A percentile compares a stretch with the other conserved stretches of the same genome.
Conservation (phyloP, 2,888 invertebrate species). For the Amiota mariae region DNA sequence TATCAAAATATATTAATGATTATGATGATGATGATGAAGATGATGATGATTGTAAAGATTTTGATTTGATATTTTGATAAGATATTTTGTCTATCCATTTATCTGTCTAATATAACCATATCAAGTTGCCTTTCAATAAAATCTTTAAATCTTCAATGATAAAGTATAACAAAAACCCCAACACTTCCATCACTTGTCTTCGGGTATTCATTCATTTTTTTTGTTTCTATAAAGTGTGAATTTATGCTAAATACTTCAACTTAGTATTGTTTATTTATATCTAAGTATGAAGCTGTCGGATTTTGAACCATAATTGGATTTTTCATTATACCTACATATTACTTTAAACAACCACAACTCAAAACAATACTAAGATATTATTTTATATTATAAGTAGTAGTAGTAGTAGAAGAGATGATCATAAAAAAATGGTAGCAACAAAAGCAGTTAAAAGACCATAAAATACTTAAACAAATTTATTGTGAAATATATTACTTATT, state of each 20-base stretch:
- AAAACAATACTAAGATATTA: slow-evolving; percentile 33
- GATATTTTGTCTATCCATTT: too few relatives aligned
- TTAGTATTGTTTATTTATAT: not conserved
- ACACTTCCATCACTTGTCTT: not conserved
- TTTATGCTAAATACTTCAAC: slow-evolving; percentile 58
- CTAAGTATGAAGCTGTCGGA: not conserved
- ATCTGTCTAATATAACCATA: too few relatives aligned
- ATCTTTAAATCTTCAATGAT: not conserved
- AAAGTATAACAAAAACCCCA: not conserved
- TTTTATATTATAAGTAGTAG: too few relatives aligned
- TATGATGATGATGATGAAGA: too few relatives aligned
- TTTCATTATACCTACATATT: too few relatives aligned
- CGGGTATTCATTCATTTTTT: too few relatives aligned
- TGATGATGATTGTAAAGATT: too few relatives aligned
- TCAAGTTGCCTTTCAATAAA: too few relatives aligned
- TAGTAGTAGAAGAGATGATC: too few relatives aligned
- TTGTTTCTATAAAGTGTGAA: slow-evolving; percentile 53
- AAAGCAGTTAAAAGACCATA: slow-evolving; percentile 63
- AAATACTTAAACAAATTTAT: slow-evolving; percentile 65
- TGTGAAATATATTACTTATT: slow-evolving; percentile 45
- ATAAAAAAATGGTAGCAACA: slow-evolving; percentile 55
- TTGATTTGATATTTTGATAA: too few relatives aligned
- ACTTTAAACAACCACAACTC: slow-evolving; percentile 43
- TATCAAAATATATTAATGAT: too few relatives aligned
- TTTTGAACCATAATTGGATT: slow-evolving; percentile 28